These are phyloP conservation scores for Nettapus auritus DNA, from an alignment of 2,113 vertebrate genomes.

Conservation along the genomic window DNA sequence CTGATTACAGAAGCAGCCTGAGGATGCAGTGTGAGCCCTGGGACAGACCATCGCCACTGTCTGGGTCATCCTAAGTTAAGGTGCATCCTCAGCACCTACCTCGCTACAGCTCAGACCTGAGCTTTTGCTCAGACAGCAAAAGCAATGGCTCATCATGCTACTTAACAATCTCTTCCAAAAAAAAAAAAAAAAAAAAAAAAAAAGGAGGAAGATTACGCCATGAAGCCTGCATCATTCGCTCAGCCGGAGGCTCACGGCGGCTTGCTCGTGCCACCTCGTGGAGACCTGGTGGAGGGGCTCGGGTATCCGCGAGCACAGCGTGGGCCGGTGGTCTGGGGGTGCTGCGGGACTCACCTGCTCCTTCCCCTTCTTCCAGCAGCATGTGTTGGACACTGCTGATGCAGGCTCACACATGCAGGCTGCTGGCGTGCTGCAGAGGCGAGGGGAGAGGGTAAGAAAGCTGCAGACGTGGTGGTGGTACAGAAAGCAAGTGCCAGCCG, in stretches of 20 bases:
- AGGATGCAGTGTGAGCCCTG: neutral
- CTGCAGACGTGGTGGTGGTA: rapidly evolving
- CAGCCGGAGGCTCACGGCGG: neutral
- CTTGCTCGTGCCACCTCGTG: slow-evolving; percentile 31
- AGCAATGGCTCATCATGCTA: neutral
- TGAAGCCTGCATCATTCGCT: rapidly evolving
- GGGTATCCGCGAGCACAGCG: neutral
- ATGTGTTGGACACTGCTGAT: too few species aligned
- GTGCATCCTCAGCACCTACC: neutral
- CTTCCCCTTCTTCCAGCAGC: neutral
- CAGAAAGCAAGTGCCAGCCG: rapidly evolving
- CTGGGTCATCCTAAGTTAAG: neutral
- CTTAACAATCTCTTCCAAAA: rapidly evolving
- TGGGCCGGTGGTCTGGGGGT: too few species aligned
- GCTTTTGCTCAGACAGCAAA: neutral
- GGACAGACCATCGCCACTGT: rapidly evolving
- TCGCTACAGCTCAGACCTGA: neutral
- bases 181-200: too few species aligned
- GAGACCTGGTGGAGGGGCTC: neutral
- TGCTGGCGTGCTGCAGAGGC: neutral
- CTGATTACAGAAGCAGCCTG: rapidly evolving
- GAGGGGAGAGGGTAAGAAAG: too few species aligned
- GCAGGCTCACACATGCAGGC: neutral
- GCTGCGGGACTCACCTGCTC: rapidly evolving
- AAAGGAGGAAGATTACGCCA: too few species aligned